Evolutionary conservation across 92 coral and sea anemone species (phyloP).

Genomic region (Zoanthus sansibaricus): DNA sequence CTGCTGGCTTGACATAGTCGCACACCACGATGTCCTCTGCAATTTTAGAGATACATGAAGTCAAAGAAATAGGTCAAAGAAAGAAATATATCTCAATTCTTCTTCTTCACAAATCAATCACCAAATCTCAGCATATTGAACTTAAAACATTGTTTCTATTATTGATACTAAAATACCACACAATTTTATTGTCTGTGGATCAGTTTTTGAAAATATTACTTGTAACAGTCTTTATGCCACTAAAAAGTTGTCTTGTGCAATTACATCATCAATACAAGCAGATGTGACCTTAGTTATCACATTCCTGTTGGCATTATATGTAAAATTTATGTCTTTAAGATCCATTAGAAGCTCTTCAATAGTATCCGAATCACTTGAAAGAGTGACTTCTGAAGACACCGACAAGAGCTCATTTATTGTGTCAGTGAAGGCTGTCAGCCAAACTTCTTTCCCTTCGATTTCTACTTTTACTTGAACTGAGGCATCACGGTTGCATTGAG

Average conservation of each 20-base stretch:
- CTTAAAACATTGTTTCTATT: conserved; percentile 12
- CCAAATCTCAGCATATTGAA: conserved; percentile 14
- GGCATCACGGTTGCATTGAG: conserved; percentile 61
- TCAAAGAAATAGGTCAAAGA: no score
- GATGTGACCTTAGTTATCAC: conserved; percentile 55
- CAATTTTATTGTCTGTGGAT: conserved; percentile 23
- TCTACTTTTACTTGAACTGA: conserved; percentile 62
- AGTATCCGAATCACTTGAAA: conserved; percentile 54
- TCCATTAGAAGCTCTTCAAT: conserved; percentile 65
- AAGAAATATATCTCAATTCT: no score
- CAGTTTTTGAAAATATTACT: conserved; percentile 21
- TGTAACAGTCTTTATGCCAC: conserved; percentile 26
- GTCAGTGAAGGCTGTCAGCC: conserved; percentile 71
- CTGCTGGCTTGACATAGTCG: no score
- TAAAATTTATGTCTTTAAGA: conserved; percentile 53
- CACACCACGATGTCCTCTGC: no score
- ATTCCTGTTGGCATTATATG: conserved; percentile 54
- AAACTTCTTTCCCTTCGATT: conserved; percentile 60
- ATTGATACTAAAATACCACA: conserved; percentile 11
- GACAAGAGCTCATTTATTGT: conserved; percentile 51
- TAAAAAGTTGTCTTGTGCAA: conserved; percentile 26
- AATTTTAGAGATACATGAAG: no score
- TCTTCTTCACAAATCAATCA: not conserved
- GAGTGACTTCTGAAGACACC: conserved; percentile 50
- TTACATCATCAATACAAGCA: conserved; percentile 13